Conservation (phyloP, 1,140 invertebrate genomes). For the Nephila pilipes region DNA sequence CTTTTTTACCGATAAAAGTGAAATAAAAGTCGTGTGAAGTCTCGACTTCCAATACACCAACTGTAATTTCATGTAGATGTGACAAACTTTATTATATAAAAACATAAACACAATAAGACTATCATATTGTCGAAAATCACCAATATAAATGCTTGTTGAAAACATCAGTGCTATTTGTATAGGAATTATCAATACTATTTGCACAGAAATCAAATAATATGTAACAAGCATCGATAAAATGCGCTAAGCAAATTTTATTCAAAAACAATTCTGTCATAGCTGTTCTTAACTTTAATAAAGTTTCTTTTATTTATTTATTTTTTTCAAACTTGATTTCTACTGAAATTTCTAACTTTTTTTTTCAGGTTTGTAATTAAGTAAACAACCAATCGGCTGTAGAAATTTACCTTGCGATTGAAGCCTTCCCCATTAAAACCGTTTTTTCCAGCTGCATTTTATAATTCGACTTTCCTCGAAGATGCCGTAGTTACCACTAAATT, state of each 20-base stretch:
- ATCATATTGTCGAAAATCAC: not conserved
- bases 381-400: conserved; percentile 13
- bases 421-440: not conserved
- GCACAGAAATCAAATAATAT: too few species aligned
- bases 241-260: not conserved
- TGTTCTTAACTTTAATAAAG: not conserved
- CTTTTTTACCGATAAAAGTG: not conserved
- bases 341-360: not conserved
- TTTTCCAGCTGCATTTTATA: not conserved
- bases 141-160: too few species aligned
- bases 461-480: not conserved
- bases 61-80: not conserved
- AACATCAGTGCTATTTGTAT: too few species aligned
- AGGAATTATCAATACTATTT: too few species aligned
- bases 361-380: not conserved
- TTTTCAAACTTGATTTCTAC: not conserved
- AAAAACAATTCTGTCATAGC: not conserved
- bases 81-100: not conserved
- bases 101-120: not conserved
- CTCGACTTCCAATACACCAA: not conserved
- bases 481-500: not conserved
- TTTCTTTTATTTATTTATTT: not conserved
- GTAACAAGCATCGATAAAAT: not conserved
- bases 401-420: conserved; percentile 13
- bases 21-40: not conserved